Evolutionary conservation across 2,113 vertebrate genomes (phyloP).

Genomic region (Poecile atricapillus): DNA sequence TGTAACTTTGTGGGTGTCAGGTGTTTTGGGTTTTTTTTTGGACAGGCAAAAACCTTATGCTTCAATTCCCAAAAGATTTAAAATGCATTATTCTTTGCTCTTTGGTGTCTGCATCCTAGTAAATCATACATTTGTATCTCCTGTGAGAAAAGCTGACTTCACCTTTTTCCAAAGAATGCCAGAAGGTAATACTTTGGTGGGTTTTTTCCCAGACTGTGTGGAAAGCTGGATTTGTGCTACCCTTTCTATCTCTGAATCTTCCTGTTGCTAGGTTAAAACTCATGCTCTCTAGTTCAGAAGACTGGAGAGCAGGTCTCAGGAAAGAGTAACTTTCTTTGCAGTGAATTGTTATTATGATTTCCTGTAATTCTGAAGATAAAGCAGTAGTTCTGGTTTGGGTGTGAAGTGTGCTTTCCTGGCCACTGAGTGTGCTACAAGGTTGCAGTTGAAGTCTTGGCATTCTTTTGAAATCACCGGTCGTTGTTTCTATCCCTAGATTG

Average conservation of each 20-base stretch:
- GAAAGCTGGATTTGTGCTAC: background rate
- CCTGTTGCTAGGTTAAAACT: background rate
- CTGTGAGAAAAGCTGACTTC: background rate
- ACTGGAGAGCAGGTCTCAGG: background rate
- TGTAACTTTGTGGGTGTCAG: background rate
- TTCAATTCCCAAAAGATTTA: background rate
- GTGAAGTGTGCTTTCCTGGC: background rate
- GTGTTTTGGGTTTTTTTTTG: background rate
- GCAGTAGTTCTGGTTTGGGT: background rate
- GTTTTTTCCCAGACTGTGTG: background rate
- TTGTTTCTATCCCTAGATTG: background rate
- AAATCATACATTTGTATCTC: background rate
- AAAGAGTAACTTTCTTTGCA: background rate
- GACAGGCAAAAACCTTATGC: background rate
- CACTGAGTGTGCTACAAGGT: background rate
- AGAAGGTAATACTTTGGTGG: background rate
- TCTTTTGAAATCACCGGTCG: background rate
- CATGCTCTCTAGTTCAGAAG: background rate
- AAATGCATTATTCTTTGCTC: background rate
- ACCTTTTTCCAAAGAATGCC: background rate
- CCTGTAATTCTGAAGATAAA: background rate
- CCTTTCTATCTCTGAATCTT: background rate
- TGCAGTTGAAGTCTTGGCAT: background rate
- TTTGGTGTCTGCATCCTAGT: background rate
- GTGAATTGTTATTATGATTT: background rate